Conservation (phyloP, 2,113 vertebrate species). For the Nothobranchius furzeri region DNA sequence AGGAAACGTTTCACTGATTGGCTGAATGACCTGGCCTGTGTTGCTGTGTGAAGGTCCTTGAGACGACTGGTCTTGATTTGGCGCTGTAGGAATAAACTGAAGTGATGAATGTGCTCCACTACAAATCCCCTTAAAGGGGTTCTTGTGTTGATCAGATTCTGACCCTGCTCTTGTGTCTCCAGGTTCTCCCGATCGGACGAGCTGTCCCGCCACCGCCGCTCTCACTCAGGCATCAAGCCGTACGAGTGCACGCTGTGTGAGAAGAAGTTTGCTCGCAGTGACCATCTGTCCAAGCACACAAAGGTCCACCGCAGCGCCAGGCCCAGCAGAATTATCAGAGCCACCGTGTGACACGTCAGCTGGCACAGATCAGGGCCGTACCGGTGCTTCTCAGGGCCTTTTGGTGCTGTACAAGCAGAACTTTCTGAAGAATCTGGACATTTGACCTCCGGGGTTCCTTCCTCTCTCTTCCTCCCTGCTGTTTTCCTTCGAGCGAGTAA, state of each 20-base stretch:
- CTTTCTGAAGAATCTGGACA: constrained; percentile 28
- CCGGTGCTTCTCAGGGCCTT: constrained; percentile 49
- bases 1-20: no score
- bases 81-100: no score
- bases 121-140: neutral
- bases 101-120: no score
- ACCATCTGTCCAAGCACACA: constrained; percentile 87
- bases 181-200: constrained; percentile 90
- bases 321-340: constrained; percentile 70
- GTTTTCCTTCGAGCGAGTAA: constrained; percentile 14
- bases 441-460: neutral
- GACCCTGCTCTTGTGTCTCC: constrained; percentile 19
- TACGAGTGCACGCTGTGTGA: constrained; percentile 84
- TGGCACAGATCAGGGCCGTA: constrained; percentile 3
- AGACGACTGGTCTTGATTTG: no score
- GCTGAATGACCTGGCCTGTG: no score
- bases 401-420: constrained; percentile 50
- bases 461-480: constrained; percentile 25
- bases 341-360: constrained; percentile 67
- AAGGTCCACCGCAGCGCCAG: constrained; percentile 85
- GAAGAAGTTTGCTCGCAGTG: constrained; percentile 88
- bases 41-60: no score
- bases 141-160: no score
- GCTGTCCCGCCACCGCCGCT: constrained; percentile 87
- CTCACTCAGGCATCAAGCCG: constrained; percentile 88